Base-by-base conservation (phyloP, 2,888 invertebrate species). In the Melolontha melolontha region DNA sequence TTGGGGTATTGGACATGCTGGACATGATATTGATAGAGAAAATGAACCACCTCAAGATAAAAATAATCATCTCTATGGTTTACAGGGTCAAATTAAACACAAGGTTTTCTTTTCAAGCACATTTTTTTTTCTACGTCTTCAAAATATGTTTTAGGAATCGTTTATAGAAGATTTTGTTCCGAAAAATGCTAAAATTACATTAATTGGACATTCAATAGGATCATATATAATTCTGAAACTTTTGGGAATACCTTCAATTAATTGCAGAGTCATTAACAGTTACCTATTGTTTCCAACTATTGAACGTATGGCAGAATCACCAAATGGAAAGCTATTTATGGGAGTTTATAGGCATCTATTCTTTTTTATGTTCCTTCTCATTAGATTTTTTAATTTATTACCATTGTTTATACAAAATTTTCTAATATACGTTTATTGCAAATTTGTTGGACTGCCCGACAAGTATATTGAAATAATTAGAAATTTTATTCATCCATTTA, bases 121-220 rank as follows among this genome's bases (percentile, higher is more conserved):
- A 49, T 16, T 1, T n/a, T 57, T 40, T 40, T 57, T 40, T 40
- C 12, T 7, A 2, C 5, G 14, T 57, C 1, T 40, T 41, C 14
- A 39, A 40, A 16, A 29, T 7, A 16, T 17, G 40, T 73, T 78
- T 83, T 82, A 79, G 83, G 77, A 84, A 55, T 86, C 87, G 68
- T 92, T 96, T 78, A 89, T 96, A 64, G 85, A 88, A 74, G 87
- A 89, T 72, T 89, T 88, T 78, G 86, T 95, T 72, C 92, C 94
- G 63, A 81, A 85, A 71, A 85, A 88, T 77, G 88, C 90, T 12
- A 90, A 87, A 78, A 79, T 96, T 44, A 91, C 94, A 81, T 82
- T 96, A 41, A 87, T 96, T 74, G 95, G 94, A 0, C 96, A 96
- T 85, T 96, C 96, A 0, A 93, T 96, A 77, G 96, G 96, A 5